Percentiles rank a stretch among this genome's conserved stretches.
Evolutionary conservation across 2,113 vertebrate genomes (phyloP).

Genomic region (Alaudala cheleensis): DNA sequence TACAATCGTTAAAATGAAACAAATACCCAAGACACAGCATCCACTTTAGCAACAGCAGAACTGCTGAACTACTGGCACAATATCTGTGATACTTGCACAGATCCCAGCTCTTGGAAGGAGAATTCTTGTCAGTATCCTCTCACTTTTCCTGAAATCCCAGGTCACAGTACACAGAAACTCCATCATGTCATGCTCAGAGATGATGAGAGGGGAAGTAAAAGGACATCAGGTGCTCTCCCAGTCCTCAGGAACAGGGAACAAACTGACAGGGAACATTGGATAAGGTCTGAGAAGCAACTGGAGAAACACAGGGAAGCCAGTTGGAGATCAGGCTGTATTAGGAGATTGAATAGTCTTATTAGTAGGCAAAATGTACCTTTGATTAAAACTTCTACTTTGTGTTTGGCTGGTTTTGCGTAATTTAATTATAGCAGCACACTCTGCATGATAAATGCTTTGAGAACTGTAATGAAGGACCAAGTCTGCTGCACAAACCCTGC

Average conservation of each 20-base stretch:
- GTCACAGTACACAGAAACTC: not conserved
- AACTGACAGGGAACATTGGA: not conserved
- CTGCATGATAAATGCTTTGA: not conserved
- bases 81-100: not conserved
- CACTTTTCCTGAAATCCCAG: not conserved
- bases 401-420: not conserved
- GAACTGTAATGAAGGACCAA: not conserved
- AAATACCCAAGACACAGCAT: not conserved
- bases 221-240: not conserved
- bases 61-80: accelerated
- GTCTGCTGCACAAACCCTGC: not conserved
- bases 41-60: not conserved
- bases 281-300: not conserved
- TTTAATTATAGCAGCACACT: not conserved
- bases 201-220: accelerated
- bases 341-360: not conserved
- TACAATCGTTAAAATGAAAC: not conserved
- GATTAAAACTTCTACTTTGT: not conserved
- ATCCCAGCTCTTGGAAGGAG: not conserved
- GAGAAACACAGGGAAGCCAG: not conserved
- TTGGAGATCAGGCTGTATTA: not conserved
- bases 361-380: not conserved
- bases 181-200: not conserved
- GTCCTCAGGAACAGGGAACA: not conserved
- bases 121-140: not conserved